These are phyloP conservation scores for Liolophura sinensis DNA, from an alignment of 1,140 invertebrate species.

Conservation along the genomic window DNA sequence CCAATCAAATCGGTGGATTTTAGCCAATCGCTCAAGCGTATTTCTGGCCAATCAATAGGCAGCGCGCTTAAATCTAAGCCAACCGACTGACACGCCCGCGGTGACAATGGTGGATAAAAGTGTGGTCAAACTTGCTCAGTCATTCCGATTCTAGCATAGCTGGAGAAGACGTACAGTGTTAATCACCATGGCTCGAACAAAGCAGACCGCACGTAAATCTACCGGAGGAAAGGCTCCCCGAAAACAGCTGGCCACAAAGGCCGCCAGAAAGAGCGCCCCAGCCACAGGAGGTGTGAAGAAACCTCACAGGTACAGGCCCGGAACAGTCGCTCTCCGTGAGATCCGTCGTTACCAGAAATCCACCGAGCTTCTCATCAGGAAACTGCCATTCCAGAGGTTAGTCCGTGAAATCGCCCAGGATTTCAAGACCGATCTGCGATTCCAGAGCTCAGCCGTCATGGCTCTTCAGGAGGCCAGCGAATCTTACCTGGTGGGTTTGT, in stretches of 20 bases:
- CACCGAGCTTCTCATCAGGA: slow-evolving; percentile 76
- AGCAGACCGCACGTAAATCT: slow-evolving; percentile 76
- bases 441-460: slow-evolving; percentile 62
- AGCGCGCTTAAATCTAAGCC: too few species aligned
- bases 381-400: slow-evolving; percentile 80
- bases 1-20: too few species aligned
- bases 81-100: too few species aligned
- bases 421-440: slow-evolving; percentile 64
- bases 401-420: slow-evolving; percentile 83
- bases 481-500: slow-evolving; percentile 85
- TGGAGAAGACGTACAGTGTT: slow-evolving; percentile 49
- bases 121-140: too few species aligned
- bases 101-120: too few species aligned
- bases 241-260: slow-evolving; percentile 65
- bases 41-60: too few species aligned
- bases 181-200: slow-evolving; percentile 61
- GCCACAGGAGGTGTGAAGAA: slow-evolving; percentile 63
- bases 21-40: too few species aligned
- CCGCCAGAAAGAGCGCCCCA: slow-evolving; percentile 62
- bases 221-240: slow-evolving; percentile 59
- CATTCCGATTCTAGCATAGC: too few species aligned
- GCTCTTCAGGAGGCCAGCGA: slow-evolving; percentile 79
- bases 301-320: slow-evolving; percentile 62
- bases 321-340: slow-evolving; percentile 81
- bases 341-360: slow-evolving; percentile 76